A percentile compares a stretch with the other conserved stretches of the same genome.
These are phyloP conservation scores for Maylandia zebra DNA, from an alignment of 2,113 vertebrate genomes.

Conservation along the genomic window DNA sequence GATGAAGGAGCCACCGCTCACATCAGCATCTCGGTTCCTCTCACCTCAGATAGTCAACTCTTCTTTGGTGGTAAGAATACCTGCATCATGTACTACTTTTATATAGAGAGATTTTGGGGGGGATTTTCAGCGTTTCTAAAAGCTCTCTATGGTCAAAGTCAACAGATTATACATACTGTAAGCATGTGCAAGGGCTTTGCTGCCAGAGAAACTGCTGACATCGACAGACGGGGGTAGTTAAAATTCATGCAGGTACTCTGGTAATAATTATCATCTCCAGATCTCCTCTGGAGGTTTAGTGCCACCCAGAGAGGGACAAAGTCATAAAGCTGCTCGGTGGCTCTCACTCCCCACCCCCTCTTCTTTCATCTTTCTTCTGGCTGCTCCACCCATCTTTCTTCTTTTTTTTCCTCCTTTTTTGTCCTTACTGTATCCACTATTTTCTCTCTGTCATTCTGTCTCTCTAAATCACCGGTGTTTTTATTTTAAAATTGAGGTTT, in stretches of 20 bases:
- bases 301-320: constrained; percentile 11
- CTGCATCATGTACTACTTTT: not conserved
- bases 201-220: constrained; percentile 6
- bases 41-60: constrained; percentile 61
- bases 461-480: no score
- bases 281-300: constrained; percentile 9
- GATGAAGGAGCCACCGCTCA: constrained; percentile 62
- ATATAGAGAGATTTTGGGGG: not conserved
- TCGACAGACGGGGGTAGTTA: not conserved
- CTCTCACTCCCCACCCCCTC: not conserved
- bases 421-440: not conserved
- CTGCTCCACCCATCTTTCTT: not conserved
- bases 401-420: not conserved
- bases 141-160: not conserved
- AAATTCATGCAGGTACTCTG: constrained; percentile 7
- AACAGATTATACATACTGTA: not conserved
- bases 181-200: not conserved
- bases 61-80: constrained; percentile 85
- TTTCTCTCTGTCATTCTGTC: no score
- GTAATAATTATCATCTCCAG: constrained; percentile 19
- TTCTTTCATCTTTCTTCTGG: not conserved
- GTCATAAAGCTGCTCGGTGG: constrained; percentile 10
- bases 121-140: not conserved
- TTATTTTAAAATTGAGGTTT: not conserved
- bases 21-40: constrained; percentile 61